Conservation (phyloP, 2,888 invertebrate genomes). For the Oxystoma pomonae region DNA sequence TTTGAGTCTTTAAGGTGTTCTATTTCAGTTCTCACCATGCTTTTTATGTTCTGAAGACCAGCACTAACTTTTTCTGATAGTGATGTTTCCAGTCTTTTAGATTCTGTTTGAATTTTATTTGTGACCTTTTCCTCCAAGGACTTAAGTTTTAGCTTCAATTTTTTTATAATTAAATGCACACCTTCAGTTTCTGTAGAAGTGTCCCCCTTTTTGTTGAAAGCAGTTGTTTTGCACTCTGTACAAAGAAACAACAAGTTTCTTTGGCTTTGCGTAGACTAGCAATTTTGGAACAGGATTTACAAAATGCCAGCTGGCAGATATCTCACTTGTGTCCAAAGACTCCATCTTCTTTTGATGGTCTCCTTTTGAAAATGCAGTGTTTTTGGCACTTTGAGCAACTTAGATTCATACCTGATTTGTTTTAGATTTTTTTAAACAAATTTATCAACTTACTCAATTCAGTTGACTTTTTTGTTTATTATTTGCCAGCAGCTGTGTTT, state of each 20-base stretch:
- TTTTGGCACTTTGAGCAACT: background rate
- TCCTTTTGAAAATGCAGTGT: background rate
- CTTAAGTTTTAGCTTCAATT: background rate
- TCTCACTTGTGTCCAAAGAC: background rate
- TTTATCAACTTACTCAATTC: background rate
- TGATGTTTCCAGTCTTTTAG: background rate
- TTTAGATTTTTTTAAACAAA: background rate
- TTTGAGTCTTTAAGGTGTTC: background rate
- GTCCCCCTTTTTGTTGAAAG: background rate
- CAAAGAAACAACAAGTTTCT: background rate
- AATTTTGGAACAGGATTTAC: background rate
- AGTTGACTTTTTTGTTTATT: background rate
- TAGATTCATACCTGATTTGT: background rate
- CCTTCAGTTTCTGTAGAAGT: background rate
- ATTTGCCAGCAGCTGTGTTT: too few relatives aligned
- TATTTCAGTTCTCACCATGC: background rate
- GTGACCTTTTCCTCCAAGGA: background rate
- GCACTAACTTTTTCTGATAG: background rate
- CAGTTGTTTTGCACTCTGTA: background rate
- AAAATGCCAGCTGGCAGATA: background rate
- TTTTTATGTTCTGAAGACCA: background rate
- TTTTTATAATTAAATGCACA: background rate
- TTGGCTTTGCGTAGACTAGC: background rate
- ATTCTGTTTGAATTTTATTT: background rate
- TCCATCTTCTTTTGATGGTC: background rate